Percentiles rank a stretch among this genome's conserved stretches.
phyloP scores from a whole-genome alignment of 1,140 invertebrate genomes.

The Conus betulinus region DNA sequence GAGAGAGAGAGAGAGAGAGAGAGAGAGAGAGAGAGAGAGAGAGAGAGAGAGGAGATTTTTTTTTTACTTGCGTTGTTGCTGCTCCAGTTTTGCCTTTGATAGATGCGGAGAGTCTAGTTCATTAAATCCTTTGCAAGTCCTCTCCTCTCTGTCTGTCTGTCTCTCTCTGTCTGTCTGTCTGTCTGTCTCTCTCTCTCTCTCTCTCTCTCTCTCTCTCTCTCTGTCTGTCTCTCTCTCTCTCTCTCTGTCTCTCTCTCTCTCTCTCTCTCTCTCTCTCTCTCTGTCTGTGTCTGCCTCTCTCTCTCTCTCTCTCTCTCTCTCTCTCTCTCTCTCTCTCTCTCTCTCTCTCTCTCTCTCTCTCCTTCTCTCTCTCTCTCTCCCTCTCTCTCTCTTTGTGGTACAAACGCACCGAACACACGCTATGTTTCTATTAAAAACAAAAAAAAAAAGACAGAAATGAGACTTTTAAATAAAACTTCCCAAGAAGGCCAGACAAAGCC shows the following conservation, averaged over 20 bases:
- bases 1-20: too few species aligned
- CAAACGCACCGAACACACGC: too few species aligned
- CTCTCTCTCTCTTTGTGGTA: too few species aligned
- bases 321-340: constrained; percentile 36
- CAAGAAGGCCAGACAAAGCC: neutral
- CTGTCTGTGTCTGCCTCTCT: constrained; percentile 23
- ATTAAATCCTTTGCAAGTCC: too few species aligned
- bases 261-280: constrained; percentile 35
- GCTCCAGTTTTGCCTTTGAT: too few species aligned
- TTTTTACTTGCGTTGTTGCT: too few species aligned
- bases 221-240: neutral
- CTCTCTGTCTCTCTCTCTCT: neutral
- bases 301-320: constrained; percentile 33
- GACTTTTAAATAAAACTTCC: neutral
- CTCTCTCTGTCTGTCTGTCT: constrained; percentile 16
- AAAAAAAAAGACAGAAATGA: too few species aligned
- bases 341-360: constrained; percentile 25
- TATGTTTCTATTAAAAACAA: too few species aligned
- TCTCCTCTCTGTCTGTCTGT: neutral
- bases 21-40: too few species aligned
- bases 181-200: constrained; percentile 22
- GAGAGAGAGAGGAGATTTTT: too few species aligned
- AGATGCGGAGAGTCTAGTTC: too few species aligned
- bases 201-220: neutral
- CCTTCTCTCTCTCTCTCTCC: neutral